A percentile compares a stretch with the other conserved stretches of the same genome.
Conservation (phyloP, 2,113 vertebrate species). For the Percina caprodes region DNA sequence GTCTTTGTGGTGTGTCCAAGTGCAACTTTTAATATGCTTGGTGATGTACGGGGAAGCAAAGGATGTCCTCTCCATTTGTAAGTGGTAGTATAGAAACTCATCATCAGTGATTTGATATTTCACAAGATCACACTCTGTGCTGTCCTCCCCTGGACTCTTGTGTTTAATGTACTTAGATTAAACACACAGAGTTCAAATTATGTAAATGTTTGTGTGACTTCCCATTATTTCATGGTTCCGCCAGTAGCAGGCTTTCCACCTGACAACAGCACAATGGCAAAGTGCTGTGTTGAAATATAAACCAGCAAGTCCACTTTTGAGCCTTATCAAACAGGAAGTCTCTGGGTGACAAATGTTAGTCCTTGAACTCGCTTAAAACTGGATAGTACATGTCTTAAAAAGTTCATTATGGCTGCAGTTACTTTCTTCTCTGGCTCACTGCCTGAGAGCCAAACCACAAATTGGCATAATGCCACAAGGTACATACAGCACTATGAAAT, state of each 20-base stretch:
- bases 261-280: neutral
- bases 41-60: neutral
- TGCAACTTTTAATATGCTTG: neutral
- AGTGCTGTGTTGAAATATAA: neutral
- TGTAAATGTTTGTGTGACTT: neutral
- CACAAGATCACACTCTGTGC: no score
- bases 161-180: no score
- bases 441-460: neutral
- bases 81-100: no score
- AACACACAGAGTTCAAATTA: neutral
- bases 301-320: constrained; percentile 26
- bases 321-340: constrained; percentile 3
- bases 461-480: neutral
- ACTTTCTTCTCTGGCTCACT: neutral
- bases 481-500: neutral
- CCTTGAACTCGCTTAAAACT: neutral
- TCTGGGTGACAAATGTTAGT: no score
- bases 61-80: no score
- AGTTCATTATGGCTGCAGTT: neutral
- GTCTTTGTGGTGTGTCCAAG: neutral
- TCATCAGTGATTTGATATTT: no score
- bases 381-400: neutral
- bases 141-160: no score
- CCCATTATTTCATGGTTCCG: neutral
- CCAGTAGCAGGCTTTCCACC: neutral